phyloP scores from a whole-genome alignment of 1,140 invertebrate genomes.

The Heliconius hermathena region DNA sequence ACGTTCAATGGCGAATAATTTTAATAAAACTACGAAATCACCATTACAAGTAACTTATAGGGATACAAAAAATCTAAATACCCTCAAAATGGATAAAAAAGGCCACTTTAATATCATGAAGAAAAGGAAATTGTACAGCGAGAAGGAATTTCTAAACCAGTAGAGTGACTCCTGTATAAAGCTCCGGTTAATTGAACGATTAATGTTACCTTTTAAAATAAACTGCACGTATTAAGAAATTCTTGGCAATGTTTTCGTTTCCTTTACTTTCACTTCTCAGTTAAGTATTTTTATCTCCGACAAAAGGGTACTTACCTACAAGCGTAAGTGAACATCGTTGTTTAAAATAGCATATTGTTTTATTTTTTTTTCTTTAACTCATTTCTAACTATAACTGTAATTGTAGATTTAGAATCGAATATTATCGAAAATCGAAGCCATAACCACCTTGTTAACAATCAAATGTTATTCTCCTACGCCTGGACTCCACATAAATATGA shows the following conservation, averaged over 20 bases:
- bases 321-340: background rate
- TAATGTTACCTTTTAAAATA: slow-evolving; percentile 49
- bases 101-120: slow-evolving; percentile 71
- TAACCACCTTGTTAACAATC: too few species aligned
- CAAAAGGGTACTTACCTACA: background rate
- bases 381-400: too few species aligned
- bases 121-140: slow-evolving; percentile 73
- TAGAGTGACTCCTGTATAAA: slow-evolving; percentile 45
- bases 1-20: slow-evolving; percentile 29
- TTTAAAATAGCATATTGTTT: background rate
- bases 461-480: too few species aligned
- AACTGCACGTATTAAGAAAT: slow-evolving; percentile 46
- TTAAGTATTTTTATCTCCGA: slow-evolving; percentile 3
- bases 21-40: slow-evolving; percentile 49
- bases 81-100: slow-evolving; percentile 58
- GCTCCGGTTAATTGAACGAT: slow-evolving; percentile 40
- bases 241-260: slow-evolving; percentile 49
- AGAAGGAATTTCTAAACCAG: slow-evolving; percentile 68
- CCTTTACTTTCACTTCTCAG: slow-evolving; percentile 51
- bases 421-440: too few species aligned
- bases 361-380: background rate
- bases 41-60: slow-evolving; percentile 62
- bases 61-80: slow-evolving; percentile 43
- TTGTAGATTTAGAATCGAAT: too few species aligned
- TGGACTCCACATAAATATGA: too few species aligned